These are phyloP conservation scores for Ictidomys tridecemlineatus DNA, from an alignment of 2,113 vertebrate species.

Conservation along the genomic window DNA sequence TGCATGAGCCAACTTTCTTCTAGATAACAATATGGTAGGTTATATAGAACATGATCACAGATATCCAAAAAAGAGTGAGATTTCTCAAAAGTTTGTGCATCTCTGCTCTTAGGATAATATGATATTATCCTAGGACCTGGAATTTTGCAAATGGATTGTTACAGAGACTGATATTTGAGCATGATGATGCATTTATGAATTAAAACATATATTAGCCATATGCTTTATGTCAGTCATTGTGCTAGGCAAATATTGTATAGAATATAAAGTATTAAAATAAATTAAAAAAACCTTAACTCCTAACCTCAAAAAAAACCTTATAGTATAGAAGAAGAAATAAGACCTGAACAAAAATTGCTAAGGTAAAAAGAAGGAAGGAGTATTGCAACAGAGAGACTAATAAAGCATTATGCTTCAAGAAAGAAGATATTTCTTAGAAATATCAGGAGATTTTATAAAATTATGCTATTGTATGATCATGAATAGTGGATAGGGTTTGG, in stretches of 20 bases:
- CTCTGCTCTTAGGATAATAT: not conserved
- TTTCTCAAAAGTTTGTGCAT: slow-evolving; percentile 35
- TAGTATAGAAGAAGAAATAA: not conserved
- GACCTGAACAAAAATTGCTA: not conserved
- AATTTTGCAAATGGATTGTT: slow-evolving; percentile 13
- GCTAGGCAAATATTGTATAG: not conserved
- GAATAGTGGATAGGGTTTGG: not conserved
- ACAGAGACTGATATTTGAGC: not conserved
- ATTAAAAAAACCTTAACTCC: not conserved
- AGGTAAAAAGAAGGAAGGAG: not conserved
- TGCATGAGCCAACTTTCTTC: not conserved
- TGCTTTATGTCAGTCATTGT: not conserved
- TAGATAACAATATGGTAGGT: not conserved
- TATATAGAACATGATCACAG: not conserved
- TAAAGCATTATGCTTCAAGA: not conserved
- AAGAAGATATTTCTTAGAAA: not conserved
- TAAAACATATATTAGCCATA: not conserved
- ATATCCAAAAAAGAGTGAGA: not conserved
- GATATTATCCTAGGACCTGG: not conserved
- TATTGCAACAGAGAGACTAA: not conserved
- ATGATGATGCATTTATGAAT: not conserved
- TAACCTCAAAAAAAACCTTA: not conserved
- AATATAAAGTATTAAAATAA: slow-evolving; percentile 21
- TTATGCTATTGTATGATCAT: not conserved
- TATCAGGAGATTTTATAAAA: not conserved